phyloP scores from a whole-genome alignment of 92 coral and sea anemone genomes.

The Muricea muricata region DNA sequence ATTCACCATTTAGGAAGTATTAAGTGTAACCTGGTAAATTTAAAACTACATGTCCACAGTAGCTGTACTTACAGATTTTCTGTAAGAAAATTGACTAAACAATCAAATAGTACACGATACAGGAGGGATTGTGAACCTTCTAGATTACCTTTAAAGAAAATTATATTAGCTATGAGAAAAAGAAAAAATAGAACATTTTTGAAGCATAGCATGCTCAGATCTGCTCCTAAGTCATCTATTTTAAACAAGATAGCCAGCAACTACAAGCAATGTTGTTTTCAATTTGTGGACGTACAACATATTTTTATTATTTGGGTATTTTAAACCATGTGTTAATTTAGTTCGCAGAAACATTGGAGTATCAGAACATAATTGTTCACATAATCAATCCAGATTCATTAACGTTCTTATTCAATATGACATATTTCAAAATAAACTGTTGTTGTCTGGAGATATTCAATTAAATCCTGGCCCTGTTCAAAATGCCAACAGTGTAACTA shows the following conservation, averaged over 20 bases:
- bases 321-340: background rate
- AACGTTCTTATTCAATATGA: no score
- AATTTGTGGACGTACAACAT: background rate
- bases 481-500: background rate
- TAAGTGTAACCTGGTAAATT: no score
- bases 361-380: background rate
- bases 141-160: no score
- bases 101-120: no score
- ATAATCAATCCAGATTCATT: background rate
- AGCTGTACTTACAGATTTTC: no score
- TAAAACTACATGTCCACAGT: no score
- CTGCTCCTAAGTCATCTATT: background rate
- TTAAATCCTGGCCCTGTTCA: constrained; percentile 56
- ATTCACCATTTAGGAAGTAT: no score
- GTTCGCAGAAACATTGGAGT: background rate
- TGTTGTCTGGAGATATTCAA: background rate
- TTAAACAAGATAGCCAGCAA: constrained; percentile 10
- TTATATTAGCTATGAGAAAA: no score
- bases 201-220: no score
- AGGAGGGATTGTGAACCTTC: no score
- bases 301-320: background rate
- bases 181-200: no score
- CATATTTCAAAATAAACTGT: background rate
- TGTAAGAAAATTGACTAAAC: no score
- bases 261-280: background rate